Conservation (phyloP, 2,797 vertebrate genomes). For the Oryzias dopingdopingensis region DNA sequence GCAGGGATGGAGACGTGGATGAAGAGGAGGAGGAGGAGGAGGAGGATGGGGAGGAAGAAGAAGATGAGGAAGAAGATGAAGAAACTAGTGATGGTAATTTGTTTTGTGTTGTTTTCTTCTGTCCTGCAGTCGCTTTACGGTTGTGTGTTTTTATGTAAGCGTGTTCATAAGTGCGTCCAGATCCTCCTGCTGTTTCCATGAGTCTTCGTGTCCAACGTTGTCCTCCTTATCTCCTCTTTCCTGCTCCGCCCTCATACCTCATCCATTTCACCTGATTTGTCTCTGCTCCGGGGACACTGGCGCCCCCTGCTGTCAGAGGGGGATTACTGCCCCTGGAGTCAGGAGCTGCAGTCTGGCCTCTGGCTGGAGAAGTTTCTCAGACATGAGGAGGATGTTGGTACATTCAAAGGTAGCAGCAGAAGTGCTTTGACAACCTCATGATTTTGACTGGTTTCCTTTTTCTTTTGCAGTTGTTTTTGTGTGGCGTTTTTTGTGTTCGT, state of each 20-base stretch:
- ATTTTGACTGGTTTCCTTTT: conserved; percentile 60
- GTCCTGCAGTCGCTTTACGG: background rate
- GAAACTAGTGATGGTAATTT: conserved; percentile 90
- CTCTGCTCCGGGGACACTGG: conserved; percentile 65
- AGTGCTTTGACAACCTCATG: conserved; percentile 51
- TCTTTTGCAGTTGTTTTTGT: background rate
- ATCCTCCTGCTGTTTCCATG: conserved; percentile 12
- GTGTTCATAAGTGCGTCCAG: conserved; percentile 3
- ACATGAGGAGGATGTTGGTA: conserved; percentile 90
- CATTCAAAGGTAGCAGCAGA: conserved; percentile 87
- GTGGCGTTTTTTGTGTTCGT: conserved; percentile 28
- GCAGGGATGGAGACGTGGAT: conserved; percentile 57
- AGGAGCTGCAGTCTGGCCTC: conserved; percentile 88
- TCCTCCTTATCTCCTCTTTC: conserved; percentile 44
- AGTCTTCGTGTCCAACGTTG: conserved; percentile 29
- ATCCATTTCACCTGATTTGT: conserved; percentile 22
- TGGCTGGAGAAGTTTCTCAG: conserved; percentile 86
- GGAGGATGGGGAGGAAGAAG: conserved; percentile 79
- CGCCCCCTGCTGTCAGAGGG: conserved; percentile 91
- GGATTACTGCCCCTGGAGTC: conserved; percentile 93
- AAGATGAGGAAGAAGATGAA: conserved; percentile 77
- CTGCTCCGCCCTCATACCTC: conserved; percentile 15
- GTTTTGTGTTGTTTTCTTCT: background rate
- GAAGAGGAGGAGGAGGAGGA: conserved; percentile 74
- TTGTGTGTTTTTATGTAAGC: conserved; percentile 7